Evolutionary conservation across 2,888 invertebrate genomes (phyloP).

Genomic region (Crossocerus cetratus): DNA sequence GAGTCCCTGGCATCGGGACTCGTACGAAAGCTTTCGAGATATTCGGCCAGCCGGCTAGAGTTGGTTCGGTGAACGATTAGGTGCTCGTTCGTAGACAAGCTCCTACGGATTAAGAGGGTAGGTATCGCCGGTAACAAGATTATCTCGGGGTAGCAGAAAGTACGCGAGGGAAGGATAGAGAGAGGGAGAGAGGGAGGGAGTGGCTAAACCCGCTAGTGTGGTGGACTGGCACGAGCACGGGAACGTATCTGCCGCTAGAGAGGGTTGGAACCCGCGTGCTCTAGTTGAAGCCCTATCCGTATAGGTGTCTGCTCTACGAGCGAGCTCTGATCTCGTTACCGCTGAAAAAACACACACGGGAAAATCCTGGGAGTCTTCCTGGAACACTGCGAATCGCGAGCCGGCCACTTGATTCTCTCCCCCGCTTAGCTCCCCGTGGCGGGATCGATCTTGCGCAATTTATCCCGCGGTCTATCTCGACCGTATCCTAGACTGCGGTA

Average conservation of each 20-base stretch:
- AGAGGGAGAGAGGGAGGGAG: constrained; percentile 22
- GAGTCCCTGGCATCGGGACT: constrained; percentile 23
- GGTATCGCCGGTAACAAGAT: constrained; percentile 73
- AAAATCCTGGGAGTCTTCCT: constrained; percentile 30
- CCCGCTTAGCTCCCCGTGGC: background rate
- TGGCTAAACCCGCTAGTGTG: constrained; percentile 27
- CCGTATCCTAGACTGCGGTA: too few relatives aligned
- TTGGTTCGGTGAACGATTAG: constrained; percentile 63
- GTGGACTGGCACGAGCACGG: constrained; percentile 33
- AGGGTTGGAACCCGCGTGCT: constrained; percentile 59
- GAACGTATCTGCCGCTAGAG: constrained; percentile 28
- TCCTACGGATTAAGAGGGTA: constrained; percentile 66
- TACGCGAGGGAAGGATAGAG: constrained; percentile 21
- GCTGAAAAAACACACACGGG: constrained; percentile 45
- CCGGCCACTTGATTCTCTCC: constrained; percentile 19
- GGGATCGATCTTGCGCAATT: constrained; percentile 27
- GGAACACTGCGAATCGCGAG: constrained; percentile 12
- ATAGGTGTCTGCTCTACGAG: constrained; percentile 55
- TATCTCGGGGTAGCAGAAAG: constrained; percentile 60
- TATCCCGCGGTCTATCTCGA: constrained; percentile 3
- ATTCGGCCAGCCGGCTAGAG: constrained; percentile 24
- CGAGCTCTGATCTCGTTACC: constrained; percentile 69
- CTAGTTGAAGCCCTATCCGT: constrained; percentile 71
- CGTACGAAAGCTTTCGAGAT: constrained; percentile 20
- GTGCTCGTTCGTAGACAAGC: constrained; percentile 59